Evolutionary conservation across 2,888 invertebrate genomes (phyloP).

Genomic region (Ectemnius continuus): DNA sequence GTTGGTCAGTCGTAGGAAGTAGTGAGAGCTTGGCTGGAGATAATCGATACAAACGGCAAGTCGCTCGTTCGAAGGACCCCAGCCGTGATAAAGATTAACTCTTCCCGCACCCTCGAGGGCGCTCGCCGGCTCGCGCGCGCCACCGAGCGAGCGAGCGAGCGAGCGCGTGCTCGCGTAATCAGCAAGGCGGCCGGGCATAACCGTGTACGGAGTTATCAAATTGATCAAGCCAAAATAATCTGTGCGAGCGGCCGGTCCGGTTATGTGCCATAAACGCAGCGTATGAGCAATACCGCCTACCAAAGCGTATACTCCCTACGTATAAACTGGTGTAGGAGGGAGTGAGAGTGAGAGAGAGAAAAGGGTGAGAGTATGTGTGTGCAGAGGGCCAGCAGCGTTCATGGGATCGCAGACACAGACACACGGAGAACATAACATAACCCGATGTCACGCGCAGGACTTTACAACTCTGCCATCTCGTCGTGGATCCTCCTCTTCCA

Average conservation of each 20-base stretch:
- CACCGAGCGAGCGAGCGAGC: too few species aligned
- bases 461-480: conserved; percentile 77
- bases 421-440: conserved; percentile 73
- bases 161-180: conserved; percentile 66
- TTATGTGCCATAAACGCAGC: conserved; percentile 78
- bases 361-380: conserved; percentile 24
- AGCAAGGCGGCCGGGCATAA: conserved; percentile 65
- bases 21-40: not conserved
- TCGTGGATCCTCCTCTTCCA: conserved; percentile 57
- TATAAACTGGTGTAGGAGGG: conserved; percentile 60
- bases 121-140: too few species aligned
- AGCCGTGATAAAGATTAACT: conserved; percentile 56
- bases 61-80: conserved; percentile 35
- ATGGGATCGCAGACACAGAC: conserved; percentile 65
- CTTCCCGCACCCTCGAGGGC: conserved; percentile 16
- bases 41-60: conserved; percentile 37
- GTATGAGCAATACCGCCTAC: conserved; percentile 75
- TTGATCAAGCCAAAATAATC: conserved; percentile 78
- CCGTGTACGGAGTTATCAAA: conserved; percentile 76
- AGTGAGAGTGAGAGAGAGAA: too few species aligned
- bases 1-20: conserved; percentile 6
- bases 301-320: conserved; percentile 66
- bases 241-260: conserved; percentile 72
- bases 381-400: conserved; percentile 60
- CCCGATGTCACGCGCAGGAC: conserved; percentile 76